Evolutionary conservation across 2,888 invertebrate genomes (phyloP).

Genomic region (Branchellion lobata): DNA sequence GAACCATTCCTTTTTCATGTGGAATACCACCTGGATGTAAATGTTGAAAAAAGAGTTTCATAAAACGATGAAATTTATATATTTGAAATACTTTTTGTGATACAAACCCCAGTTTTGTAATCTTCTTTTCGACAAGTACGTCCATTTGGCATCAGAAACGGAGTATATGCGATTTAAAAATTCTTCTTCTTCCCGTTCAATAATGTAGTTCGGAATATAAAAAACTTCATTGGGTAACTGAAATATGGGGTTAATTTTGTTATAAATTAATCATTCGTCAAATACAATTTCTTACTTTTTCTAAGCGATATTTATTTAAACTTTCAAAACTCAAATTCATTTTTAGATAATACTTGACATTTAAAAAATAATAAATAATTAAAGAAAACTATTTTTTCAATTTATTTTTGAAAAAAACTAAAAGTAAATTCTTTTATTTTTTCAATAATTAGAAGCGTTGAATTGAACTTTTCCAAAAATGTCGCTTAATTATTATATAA

Average conservation of each 20-base stretch:
- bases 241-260: neutral
- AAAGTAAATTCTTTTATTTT: too few relatives aligned
- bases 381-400: too few relatives aligned
- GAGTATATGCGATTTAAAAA: conserved; percentile 75
- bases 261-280: neutral
- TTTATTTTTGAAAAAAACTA: too few relatives aligned
- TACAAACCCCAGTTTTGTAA: conserved; percentile 85
- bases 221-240: conserved; percentile 66
- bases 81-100: neutral
- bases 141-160: conserved; percentile 93
- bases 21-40: conserved; percentile 81
- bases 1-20: conserved; percentile 87
- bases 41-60: too few relatives aligned
- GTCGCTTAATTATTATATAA: too few relatives aligned
- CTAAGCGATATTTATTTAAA: neutral
- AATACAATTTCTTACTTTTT: neutral
- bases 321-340: neutral
- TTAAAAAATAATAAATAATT: too few relatives aligned
- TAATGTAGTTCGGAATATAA: conserved; percentile 86
- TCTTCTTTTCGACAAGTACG: conserved; percentile 81
- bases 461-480: too few relatives aligned
- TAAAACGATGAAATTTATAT: too few relatives aligned
- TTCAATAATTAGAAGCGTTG: too few relatives aligned
- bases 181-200: conserved; percentile 66
- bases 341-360: too few relatives aligned